Evolutionary conservation across 2,888 invertebrate genomes (phyloP).

Genomic region (Eupithecia dodoneata): DNA sequence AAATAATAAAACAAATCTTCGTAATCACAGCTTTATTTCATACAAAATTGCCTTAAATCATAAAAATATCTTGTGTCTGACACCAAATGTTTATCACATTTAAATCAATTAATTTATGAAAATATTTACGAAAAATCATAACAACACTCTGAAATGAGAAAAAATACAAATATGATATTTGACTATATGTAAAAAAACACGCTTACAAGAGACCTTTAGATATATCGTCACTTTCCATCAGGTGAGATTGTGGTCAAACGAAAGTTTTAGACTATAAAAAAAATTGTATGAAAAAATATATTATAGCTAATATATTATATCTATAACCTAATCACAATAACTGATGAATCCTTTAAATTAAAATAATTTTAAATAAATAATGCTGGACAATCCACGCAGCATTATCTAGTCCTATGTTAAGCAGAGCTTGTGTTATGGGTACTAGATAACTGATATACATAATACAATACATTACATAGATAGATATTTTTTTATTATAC

Average conservation of each 20-base stretch:
- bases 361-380: too few species aligned
- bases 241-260: too few species aligned
- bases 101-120: not conserved
- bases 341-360: not conserved
- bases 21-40: constrained; percentile 67
- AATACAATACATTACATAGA: too few species aligned
- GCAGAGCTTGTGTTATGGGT: too few species aligned
- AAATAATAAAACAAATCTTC: constrained; percentile 32
- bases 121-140: not conserved
- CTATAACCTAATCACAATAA: not conserved
- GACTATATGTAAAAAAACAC: not conserved
- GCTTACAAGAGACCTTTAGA: not conserved
- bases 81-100: constrained; percentile 32
- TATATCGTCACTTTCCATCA: too few species aligned
- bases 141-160: not conserved
- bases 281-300: not conserved
- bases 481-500: too few species aligned
- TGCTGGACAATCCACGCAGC: too few species aligned
- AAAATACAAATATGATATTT: not conserved
- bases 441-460: too few species aligned
- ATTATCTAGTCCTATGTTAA: too few species aligned
- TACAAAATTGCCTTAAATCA: constrained; percentile 47
- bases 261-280: too few species aligned
- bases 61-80: constrained; percentile 36
- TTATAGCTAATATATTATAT: too few species aligned